Conservation (phyloP, 1,140 invertebrate species). For the Heliconius nattereri region DNA sequence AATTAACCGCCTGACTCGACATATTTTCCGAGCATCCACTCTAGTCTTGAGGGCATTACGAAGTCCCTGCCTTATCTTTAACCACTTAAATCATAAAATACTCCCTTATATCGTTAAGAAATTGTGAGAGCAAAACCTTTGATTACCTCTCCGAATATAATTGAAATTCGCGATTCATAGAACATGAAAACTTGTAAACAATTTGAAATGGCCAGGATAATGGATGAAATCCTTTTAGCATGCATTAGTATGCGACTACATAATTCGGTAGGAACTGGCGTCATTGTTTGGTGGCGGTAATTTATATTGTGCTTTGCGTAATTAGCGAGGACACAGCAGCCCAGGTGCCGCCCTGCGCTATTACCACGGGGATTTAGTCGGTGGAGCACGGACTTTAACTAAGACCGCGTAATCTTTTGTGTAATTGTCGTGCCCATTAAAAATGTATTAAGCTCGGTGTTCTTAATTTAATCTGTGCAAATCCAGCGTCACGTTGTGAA, state of each 20-base stretch:
- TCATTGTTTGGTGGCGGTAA: constrained; percentile 70
- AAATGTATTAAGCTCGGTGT: constrained; percentile 48
- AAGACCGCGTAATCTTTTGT: constrained; percentile 47
- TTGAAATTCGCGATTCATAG: not conserved
- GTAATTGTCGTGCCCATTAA: constrained; percentile 53
- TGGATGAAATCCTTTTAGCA: constrained; percentile 60
- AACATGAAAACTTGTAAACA: constrained; percentile 16
- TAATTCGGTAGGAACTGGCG: constrained; percentile 52
- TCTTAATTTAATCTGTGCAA: constrained; percentile 43
- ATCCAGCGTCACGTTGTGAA: constrained; percentile 15
- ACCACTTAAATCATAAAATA: constrained; percentile 9
- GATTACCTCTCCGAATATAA: not conserved
- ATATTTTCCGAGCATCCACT: constrained; percentile 50
- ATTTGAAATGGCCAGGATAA: constrained; percentile 51
- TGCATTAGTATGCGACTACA: constrained; percentile 53
- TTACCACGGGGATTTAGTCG: constrained; percentile 69
- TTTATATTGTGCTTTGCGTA: constrained; percentile 71
- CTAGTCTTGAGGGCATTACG: constrained; percentile 23
- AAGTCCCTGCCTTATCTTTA: constrained; percentile 6
- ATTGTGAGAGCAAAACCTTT: constrained; percentile 19
- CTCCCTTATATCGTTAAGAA: not conserved
- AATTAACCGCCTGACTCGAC: constrained; percentile 75
- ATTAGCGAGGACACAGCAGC: constrained; percentile 63
- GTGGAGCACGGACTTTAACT: constrained; percentile 46
- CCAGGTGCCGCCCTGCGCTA: constrained; percentile 64